phyloP scores from a whole-genome alignment of 1,140 invertebrate species.

The Harpegnathos saltator region DNA sequence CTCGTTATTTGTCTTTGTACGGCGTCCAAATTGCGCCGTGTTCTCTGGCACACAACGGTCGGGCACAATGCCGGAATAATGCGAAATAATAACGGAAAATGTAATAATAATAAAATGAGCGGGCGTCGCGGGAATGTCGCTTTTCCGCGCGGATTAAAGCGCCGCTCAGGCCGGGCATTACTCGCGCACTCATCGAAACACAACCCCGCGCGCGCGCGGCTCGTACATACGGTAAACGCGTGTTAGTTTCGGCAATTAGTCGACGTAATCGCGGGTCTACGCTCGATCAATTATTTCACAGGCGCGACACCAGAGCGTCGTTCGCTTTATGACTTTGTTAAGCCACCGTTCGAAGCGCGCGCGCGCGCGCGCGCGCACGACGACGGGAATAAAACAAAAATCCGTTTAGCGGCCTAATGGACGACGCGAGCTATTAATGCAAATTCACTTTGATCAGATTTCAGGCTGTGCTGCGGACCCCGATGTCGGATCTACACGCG shows the following conservation, averaged over 20 bases:
- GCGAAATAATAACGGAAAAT: slow-evolving; percentile 59
- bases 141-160: slow-evolving; percentile 56
- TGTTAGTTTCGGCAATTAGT: slow-evolving; percentile 61
- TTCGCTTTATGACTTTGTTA: slow-evolving; percentile 77
- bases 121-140: slow-evolving; percentile 17
- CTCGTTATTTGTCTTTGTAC: slow-evolving; percentile 44
- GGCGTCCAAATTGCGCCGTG: slow-evolving; percentile 26
- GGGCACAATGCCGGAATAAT: slow-evolving; percentile 32
- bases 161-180: slow-evolving; percentile 24
- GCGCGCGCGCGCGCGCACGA: slow-evolving; percentile 24
- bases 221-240: too few species aligned
- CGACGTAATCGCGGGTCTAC: slow-evolving; percentile 60
- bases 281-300: slow-evolving; percentile 68
- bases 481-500: slow-evolving; percentile 1
- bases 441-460: slow-evolving; percentile 78
- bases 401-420: slow-evolving; percentile 77
- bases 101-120: slow-evolving; percentile 52
- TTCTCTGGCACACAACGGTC: slow-evolving; percentile 4
- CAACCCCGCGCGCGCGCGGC: neutral
- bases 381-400: slow-evolving; percentile 75
- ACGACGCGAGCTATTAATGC: slow-evolving; percentile 76
- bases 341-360: slow-evolving; percentile 55
- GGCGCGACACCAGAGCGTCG: slow-evolving; percentile 59
- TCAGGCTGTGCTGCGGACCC: slow-evolving; percentile 32
- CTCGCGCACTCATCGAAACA: slow-evolving; percentile 51